Evolutionary conservation across 2,113 vertebrate species (phyloP).

Genomic region (Peromyscus maniculatus): DNA sequence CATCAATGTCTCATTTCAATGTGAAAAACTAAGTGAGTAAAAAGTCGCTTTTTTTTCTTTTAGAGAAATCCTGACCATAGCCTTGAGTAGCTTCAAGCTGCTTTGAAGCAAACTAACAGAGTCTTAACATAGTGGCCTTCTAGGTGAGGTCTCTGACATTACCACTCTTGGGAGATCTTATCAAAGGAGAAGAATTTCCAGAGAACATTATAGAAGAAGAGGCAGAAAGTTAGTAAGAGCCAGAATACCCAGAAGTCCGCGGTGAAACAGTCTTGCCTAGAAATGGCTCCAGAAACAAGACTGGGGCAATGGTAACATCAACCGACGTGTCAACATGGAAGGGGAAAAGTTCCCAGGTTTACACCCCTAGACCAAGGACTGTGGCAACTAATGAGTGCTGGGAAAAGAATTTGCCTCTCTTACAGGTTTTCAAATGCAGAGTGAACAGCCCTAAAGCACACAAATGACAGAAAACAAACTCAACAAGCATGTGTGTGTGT

Average conservation of each 20-base stretch:
- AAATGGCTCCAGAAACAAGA: background rate
- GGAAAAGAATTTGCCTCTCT: background rate
- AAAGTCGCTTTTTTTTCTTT: background rate
- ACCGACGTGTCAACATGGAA: background rate
- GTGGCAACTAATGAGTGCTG: background rate
- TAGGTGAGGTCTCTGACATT: background rate
- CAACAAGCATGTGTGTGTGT: background rate
- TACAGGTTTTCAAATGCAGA: background rate
- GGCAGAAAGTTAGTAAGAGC: background rate
- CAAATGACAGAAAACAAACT: background rate
- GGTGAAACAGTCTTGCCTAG: background rate
- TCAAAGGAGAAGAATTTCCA: background rate
- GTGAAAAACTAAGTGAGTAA: constrained; percentile 19
- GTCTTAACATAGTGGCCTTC: background rate
- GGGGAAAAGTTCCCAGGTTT: background rate
- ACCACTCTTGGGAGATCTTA: background rate
- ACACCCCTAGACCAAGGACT: background rate
- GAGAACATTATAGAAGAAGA: background rate
- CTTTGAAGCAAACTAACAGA: constrained; percentile 20
- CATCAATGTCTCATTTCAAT: background rate
- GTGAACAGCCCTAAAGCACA: background rate
- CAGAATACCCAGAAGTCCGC: background rate
- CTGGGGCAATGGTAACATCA: background rate
- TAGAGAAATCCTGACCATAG: background rate
- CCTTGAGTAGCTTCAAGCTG: background rate